phyloP scores from a whole-genome alignment of 2,888 invertebrate species.

The Microplitis manilae region DNA sequence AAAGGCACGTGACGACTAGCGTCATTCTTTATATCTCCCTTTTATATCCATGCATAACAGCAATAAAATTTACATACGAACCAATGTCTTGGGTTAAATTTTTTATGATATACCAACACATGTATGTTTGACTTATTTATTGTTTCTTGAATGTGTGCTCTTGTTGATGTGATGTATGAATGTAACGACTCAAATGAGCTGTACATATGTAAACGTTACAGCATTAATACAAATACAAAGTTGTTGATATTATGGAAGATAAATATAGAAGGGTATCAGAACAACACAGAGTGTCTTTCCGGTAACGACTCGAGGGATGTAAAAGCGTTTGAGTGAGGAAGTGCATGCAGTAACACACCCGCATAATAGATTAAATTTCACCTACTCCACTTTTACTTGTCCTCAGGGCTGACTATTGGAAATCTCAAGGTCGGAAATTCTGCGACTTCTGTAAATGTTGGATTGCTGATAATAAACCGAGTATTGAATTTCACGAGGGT shows the following conservation, averaged over 20 bases:
- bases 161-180: neutral
- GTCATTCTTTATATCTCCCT: neutral
- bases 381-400: constrained; percentile 12
- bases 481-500: constrained; percentile 94
- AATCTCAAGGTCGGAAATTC: constrained; percentile 94
- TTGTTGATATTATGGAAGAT: neutral
- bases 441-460: constrained; percentile 99
- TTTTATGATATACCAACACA: neutral
- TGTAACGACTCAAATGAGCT: neutral
- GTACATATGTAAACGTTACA: neutral
- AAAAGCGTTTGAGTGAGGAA: neutral
- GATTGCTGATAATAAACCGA: constrained; percentile 98
- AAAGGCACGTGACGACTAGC: neutral
- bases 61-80: neutral
- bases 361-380: constrained; percentile 14
- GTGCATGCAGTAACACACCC: neutral
- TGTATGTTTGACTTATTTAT: neutral
- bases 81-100: neutral
- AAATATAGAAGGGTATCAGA: constrained; percentile 5
- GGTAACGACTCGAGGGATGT: neutral
- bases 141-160: neutral
- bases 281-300: neutral
- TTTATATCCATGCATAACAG: neutral
- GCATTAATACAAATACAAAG: neutral
- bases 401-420: constrained; percentile 95